Base-by-base conservation (phyloP, 1,140 invertebrate genomes). In the Saccostrea glomerata region DNA sequence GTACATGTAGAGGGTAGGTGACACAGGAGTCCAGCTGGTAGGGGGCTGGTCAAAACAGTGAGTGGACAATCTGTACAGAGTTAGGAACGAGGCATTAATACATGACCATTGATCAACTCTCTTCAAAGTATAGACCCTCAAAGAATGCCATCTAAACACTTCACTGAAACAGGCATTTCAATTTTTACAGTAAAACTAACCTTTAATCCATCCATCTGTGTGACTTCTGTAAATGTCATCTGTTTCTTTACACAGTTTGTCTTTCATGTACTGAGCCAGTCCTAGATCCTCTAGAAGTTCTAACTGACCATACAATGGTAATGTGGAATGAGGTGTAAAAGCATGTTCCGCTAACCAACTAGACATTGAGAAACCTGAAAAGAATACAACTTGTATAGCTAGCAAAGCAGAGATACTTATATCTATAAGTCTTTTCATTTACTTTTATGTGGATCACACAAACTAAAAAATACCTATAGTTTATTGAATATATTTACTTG, bases 251-350 rank as follows among this genome's bases (percentile, higher is more conserved):
- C 70, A 77, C 15, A 40, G 70, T 15, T 36, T 36, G 25, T 36
- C 25, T 12, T 77, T 77, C 70, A 77, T 25, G 25, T 77, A 77
- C 70, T 77, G 70, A 36, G 70, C 25, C 30, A 77, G 25, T 15
- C 70, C 70, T 9, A 77, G 25, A 36, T 77, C 70, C 25, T 77
- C 70, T 9, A 30, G 23, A 15, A 77, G 70, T 77, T 77, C 70
- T 77, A 77, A 77, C 70, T 77, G 70, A 77, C 70, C 70, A 77
- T 77, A 77, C 11, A 30, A 23, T 30, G 70, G 70, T 77, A 77
- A 30, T 30, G 70, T 25, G 3, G 12, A 77, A 11, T 30, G 1
- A 30, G 23, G 25, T 40, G 25, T 30, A 15, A 77, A 77, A 77
- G 11, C 15, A 6, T 77, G 70, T 1, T 77, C 23, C 2, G 70